Base-by-base conservation (phyloP, 64 coral and sea anemone species). In the Stichodactyla helianthus region DNA sequence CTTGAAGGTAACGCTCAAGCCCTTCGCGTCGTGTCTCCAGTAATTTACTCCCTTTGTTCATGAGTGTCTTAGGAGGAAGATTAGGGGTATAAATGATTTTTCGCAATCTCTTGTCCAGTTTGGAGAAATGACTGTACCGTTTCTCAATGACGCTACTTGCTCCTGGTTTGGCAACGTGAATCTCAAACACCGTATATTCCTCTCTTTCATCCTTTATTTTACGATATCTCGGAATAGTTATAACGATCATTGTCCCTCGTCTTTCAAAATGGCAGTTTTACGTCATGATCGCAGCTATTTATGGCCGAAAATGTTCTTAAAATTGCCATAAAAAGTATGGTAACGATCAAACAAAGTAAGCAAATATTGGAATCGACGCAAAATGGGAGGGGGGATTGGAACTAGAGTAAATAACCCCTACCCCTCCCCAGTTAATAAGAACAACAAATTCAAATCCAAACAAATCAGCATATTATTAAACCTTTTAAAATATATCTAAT, bases 171-270 rank as follows among this genome's bases (percentile, higher is more conserved):
- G 93, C 68, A 50, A 95, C 77, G 60, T 91, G 84, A 70, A 99
- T 90, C 90, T 95, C 91, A 65, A 94, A 99, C 12, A 90, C 93
- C 9, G 90, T 95, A 71, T 83, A 95, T 54, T 98, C 92, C 15
- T 86, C 93, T 25, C n/a, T 91, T 35, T 92, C 87, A 82, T 98
- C 91, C 59, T 71, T 87, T 50, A 91, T 59, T 86, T 94, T 93
- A 19, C 81, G 87, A 77, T 89, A 99, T 70, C 65, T 77, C 23
- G 97, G 97, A 89, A 99, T 86, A 23, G 87, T 82, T 65, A 99
- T 92, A 35, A 67, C 84, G 82, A 98, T 91, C 88, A 95, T 97
- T 5, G 26, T 86, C n/a, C 59, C 68, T 74, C 4, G 23, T 74
- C 14, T 8, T 50, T 13, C 14, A 5, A 20, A 19, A 4, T 5